Evolutionary conservation across 2,113 vertebrate genomes (phyloP).

Genomic region (Myocastor coypus): DNA sequence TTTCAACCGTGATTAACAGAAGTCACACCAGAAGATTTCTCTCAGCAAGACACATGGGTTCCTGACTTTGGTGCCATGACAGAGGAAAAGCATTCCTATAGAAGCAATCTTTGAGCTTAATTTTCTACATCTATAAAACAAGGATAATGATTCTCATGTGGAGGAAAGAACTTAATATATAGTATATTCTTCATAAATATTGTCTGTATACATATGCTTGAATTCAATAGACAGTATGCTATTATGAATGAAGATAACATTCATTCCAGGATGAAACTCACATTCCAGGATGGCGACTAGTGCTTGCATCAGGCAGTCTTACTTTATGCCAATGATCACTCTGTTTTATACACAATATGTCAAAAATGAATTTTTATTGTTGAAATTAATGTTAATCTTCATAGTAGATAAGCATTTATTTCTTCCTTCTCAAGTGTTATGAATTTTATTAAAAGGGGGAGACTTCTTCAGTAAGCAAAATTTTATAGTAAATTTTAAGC

Average conservation of each 20-base stretch:
- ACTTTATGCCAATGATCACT: neutral
- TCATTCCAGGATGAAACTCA: neutral
- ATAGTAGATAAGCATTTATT: neutral
- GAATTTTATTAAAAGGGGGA: slow-evolving; percentile 54
- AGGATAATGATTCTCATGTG: neutral
- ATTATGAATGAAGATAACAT: neutral
- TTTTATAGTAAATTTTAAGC: neutral
- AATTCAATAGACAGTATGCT: neutral
- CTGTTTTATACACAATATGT: neutral
- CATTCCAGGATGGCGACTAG: neutral
- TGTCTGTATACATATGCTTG: neutral
- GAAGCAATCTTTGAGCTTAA: slow-evolving; percentile 1
- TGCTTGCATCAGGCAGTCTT: neutral
- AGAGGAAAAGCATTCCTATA: neutral
- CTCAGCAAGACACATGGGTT: neutral
- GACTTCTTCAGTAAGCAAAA: slow-evolving; percentile 16
- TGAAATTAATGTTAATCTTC: slow-evolving; percentile 12
- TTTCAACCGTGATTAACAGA: neutral
- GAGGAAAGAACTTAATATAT: neutral
- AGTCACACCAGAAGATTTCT: neutral
- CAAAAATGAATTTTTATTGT: slow-evolving; percentile 33
- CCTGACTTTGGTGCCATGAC: neutral
- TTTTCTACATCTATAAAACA: slow-evolving; percentile 9
- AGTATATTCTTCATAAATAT: neutral
- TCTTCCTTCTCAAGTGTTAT: slow-evolving; percentile 43